phyloP scores from a whole-genome alignment of 2,888 invertebrate species.

The Lucinisca nassula region DNA sequence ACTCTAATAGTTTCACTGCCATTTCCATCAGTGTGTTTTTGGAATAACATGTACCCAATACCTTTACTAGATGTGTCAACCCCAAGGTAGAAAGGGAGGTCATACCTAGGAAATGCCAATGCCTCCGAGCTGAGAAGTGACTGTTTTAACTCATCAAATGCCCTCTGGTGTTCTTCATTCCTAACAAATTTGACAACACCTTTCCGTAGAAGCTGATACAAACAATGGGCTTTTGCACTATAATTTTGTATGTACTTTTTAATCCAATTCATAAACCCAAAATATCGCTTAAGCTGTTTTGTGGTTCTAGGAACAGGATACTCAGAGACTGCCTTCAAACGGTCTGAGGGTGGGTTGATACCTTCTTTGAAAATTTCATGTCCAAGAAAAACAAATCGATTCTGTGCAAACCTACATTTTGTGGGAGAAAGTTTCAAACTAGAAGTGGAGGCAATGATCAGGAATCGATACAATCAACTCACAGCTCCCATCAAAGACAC shows the following conservation, averaged over 20 bases:
- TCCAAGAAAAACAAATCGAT: constrained; percentile 32
- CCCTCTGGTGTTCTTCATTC: not conserved
- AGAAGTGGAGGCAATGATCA: too few species aligned
- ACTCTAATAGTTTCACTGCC: constrained; percentile 21
- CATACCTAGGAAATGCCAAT: constrained; percentile 35
- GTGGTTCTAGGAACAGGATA: not conserved
- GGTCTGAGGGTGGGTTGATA: not conserved
- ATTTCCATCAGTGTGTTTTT: constrained; percentile 34
- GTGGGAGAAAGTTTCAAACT: constrained; percentile 12
- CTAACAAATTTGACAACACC: not conserved
- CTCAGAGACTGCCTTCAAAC: constrained; percentile 11
- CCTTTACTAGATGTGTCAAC: constrained; percentile 28
- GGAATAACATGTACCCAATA: constrained; percentile 46
- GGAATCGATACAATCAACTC: too few species aligned
- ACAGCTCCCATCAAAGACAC: too few species aligned
- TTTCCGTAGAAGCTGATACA: constrained; percentile 3
- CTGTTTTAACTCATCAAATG: constrained; percentile 14
- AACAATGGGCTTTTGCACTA: not conserved
- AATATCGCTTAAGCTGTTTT: not conserved
- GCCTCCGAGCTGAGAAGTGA: constrained; percentile 11
- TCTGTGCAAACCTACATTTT: constrained; percentile 17
- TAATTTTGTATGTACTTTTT: constrained; percentile 27
- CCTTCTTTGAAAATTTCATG: constrained; percentile 41
- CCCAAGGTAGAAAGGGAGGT: constrained; percentile 16
- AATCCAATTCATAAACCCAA: constrained; percentile 36